Evolutionary conservation across 2,888 invertebrate genomes (phyloP).

Genomic region (Synanthedon formicaeformis): DNA sequence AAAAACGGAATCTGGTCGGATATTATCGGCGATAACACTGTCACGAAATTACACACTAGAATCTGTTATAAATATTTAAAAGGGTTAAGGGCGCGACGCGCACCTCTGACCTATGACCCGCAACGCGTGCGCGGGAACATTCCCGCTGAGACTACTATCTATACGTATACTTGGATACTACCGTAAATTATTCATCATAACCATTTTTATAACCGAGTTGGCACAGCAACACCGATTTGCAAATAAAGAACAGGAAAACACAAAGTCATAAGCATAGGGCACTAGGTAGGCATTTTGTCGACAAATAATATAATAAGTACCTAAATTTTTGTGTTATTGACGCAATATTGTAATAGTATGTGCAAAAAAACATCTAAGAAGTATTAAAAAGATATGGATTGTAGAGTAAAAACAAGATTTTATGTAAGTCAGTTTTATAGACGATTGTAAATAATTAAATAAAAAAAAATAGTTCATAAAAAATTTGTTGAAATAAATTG

Average conservation of each 20-base stretch:
- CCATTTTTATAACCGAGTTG: neutral
- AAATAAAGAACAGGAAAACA: neutral
- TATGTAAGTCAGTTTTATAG: no score
- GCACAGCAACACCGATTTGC: neutral
- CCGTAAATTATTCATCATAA: neutral
- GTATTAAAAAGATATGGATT: no score
- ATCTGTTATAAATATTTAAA: slow-evolving; percentile 35
- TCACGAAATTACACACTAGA: neutral
- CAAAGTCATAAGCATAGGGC: neutral
- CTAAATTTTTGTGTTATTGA: no score
- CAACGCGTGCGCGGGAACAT: slow-evolving; percentile 48
- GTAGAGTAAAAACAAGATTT: no score
- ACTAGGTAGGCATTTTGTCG: no score
- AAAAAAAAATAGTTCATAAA: no score
- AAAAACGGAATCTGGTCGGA: neutral
- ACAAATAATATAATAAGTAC: no score
- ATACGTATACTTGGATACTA: neutral
- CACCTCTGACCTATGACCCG: slow-evolving; percentile 31
- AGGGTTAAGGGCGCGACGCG: slow-evolving; percentile 44
- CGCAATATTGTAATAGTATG: no score
- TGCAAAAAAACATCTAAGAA: no score
- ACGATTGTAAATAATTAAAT: no score
- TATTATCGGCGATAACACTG: neutral
- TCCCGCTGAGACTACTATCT: slow-evolving; percentile 32
- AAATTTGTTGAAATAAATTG: no score